phyloP scores from a whole-genome alignment of 1,140 invertebrate species.

The Bombus affinis region DNA sequence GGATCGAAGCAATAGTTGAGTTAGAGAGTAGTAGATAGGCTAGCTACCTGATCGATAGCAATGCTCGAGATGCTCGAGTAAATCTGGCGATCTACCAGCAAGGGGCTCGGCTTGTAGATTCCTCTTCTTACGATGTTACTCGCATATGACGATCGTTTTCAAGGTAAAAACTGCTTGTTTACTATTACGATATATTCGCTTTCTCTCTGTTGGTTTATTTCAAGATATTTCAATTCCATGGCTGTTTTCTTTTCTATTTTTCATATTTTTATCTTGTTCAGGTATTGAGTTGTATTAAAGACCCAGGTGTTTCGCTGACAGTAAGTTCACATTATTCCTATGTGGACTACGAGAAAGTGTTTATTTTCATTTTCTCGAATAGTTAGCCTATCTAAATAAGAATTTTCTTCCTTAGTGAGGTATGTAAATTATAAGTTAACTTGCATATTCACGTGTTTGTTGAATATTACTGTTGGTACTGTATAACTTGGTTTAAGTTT shows the following conservation, averaged over 20 bases:
- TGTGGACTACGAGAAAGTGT: background rate
- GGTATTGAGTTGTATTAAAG: background rate
- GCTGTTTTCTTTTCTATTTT: background rate
- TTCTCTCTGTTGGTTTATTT: no score
- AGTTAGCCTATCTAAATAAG: background rate
- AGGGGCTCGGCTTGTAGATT: conserved; percentile 21
- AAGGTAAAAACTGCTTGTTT: conserved; percentile 8
- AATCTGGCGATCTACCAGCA: conserved; percentile 41
- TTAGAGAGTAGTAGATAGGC: background rate
- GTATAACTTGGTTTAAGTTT: background rate
- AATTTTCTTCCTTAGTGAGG: background rate
- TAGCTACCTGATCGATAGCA: background rate
- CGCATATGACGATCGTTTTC: background rate
- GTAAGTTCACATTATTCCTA: background rate
- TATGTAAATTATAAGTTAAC: background rate
- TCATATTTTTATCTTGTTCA: no score
- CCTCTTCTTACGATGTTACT: conserved; percentile 24
- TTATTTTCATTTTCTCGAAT: background rate
- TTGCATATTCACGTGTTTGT: background rate
- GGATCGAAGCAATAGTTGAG: background rate
- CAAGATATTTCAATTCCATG: background rate
- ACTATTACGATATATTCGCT: no score
- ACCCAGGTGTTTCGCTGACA: background rate
- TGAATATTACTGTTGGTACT: background rate
- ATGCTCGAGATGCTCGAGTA: conserved; percentile 16